Evolutionary conservation across 2,888 invertebrate genomes (phyloP), one percentile per base, ranked within the genome.

Genomic region (Alloscopus bannaensis): DNA sequence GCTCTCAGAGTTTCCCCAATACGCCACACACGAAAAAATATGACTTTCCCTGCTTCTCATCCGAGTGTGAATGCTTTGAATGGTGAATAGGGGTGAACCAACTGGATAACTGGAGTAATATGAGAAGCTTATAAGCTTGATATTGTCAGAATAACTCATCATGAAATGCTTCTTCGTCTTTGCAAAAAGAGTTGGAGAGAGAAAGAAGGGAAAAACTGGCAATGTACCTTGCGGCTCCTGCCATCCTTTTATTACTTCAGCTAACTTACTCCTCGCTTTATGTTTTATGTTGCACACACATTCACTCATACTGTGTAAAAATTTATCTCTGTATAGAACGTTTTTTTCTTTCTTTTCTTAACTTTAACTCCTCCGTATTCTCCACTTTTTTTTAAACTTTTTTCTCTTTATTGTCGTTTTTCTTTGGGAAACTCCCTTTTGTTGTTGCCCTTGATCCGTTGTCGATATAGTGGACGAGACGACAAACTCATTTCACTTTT

Each of bases 61-160:
- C 22, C 50, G 22, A 22, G 20, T 50, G 50, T 50, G 50, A 50
- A 50, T 50, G 50, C 50, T 18, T 50, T 50, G 20, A 50, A 24
- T 55, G 20, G 55, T 26, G 8, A 26, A 36, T 8, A 36, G 36
- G 36, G 36, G 29, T 18, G 29, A 26, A 22, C 29, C 59, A 59
- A 59, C 59, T 31, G 59, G 31, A n/a, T 31, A 31, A 59, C 31
- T 1, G 31, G 31, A 59, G 59, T 59, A 59, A 59, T 18, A 59
- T 59, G 59, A 59, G 59, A 59, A 59, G 18, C 59, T 59, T 59
- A 18, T 55, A 55, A 55, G 55, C 55, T 55, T 55, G 24, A 55
- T 52, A 52, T 55, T 26, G 55, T 24, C 13, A 26, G 55, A 55
- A 55, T 55, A 55, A 55, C 55, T 55, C 55, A 55, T 55, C 55